A percentile compares a stretch with the other conserved stretches of the same genome.
These are phyloP conservation scores for Volucella inflata DNA, from an alignment of 2,888 invertebrate genomes.

Conservation along the genomic window DNA sequence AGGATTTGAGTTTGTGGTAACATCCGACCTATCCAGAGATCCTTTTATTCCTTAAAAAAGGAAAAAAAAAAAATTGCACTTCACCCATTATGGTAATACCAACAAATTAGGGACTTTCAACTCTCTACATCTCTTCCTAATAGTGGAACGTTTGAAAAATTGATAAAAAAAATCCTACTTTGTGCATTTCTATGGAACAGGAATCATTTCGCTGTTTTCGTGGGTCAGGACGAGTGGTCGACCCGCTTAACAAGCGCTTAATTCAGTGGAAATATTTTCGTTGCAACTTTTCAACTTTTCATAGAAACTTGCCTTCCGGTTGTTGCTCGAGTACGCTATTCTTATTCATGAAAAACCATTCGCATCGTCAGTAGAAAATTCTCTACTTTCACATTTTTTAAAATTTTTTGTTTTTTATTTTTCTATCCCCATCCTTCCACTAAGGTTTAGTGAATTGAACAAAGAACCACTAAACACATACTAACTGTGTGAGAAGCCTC, in stretches of 20 bases:
- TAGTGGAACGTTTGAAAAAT: conserved; percentile 35
- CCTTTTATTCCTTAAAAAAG: conserved; percentile 20
- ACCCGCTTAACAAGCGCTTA: conserved; percentile 58
- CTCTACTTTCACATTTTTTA: background rate
- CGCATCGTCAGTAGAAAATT: conserved; percentile 23
- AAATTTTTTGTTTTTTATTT: background rate
- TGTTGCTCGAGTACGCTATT: background rate
- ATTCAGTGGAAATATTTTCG: conserved; percentile 65
- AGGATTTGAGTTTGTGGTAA: conserved; percentile 38
- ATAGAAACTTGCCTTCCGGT: conserved; percentile 54
- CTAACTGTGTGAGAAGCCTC: conserved; percentile 16
- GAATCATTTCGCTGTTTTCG: background rate
- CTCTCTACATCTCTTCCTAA: conserved; percentile 18
- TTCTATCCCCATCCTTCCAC: background rate
- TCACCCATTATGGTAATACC: conserved; percentile 65
- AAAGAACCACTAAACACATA: conserved; percentile 58
- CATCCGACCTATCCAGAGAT: conserved; percentile 5
- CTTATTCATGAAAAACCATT: conserved; percentile 14
- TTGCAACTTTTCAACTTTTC: conserved; percentile 60
- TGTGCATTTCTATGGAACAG: background rate
- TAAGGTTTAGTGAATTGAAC: conserved; percentile 42
- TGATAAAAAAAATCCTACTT: conserved; percentile 12
- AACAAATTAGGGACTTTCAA: conserved; percentile 58
- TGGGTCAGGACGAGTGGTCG: conserved; percentile 16
- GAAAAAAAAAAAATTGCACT: conserved; percentile 12